Evolutionary conservation across 2,797 vertebrate genomes (phyloP), one percentile per base, ranked within the genome.

Genomic region (Halcyon badia): DNA sequence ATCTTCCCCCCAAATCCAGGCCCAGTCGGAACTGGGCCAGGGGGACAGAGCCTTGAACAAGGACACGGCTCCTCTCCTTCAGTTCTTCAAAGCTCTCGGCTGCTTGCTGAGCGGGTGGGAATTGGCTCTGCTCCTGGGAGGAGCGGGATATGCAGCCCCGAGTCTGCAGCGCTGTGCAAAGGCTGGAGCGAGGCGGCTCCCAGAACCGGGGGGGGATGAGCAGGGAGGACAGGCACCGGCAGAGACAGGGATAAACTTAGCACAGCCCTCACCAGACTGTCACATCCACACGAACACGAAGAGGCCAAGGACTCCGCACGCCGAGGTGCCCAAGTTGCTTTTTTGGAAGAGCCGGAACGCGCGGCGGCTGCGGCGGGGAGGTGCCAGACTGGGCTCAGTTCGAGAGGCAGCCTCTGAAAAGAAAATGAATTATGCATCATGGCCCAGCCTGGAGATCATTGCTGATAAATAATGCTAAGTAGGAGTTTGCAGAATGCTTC

Each of bases 371-470:
- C 17, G 2, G 68, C 22, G 1, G 52, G 51, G 62, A 90, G 90
- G 89, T 82, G 83, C 69, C 68, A 92, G 84, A 68, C 90, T 16
- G 65, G 52, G 95, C 91, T 90, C 46, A 26, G 56, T 30, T 92
- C 19, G 2, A 51, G 44, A 46, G 19, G 84, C 79, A 75, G 72
- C 30, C 42, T 91, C 90, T 10, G 20, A 78, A 16, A 22, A 73
- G 71, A 64, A 73, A 46, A 91, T 98, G 95, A 98, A 98, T 98
- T 97, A 97, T 97, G 86, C 89, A 98, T 98, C 58, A 3, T 16
- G 44, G 85, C 77, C 77, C 87, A 97, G 94, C 94, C 83, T 92
- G 90, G 94, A 89, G 89, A 97, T 97, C 88, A 90, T 18, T 9
- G 79, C 56, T 94, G 83, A 97, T 96, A 97, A 97, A 97, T 97